Evolutionary conservation across 2,797 vertebrate genomes (phyloP).

Genomic region (Enteromius unitaeniatus): DNA sequence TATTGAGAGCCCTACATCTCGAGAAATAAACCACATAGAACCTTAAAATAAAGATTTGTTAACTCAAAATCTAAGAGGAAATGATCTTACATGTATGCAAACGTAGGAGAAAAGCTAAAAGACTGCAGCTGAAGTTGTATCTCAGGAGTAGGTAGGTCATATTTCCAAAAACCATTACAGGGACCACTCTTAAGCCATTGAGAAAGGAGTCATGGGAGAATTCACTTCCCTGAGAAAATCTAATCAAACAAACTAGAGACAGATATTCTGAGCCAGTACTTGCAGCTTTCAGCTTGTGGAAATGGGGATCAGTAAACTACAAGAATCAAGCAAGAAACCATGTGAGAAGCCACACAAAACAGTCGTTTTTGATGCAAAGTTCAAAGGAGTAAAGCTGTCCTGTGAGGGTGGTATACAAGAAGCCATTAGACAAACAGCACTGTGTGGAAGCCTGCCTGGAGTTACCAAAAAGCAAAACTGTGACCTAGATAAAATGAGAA

Average conservation of each 20-base stretch:
- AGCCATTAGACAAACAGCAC: constrained; percentile 1
- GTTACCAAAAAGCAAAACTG: background rate
- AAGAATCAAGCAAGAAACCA: background rate
- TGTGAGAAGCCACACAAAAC: background rate
- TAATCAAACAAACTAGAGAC: background rate
- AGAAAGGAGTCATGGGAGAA: background rate
- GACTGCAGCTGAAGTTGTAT: background rate
- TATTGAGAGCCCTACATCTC: too few relatives aligned
- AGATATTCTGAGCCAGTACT: background rate
- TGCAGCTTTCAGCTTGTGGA: background rate
- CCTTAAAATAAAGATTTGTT: too few relatives aligned
- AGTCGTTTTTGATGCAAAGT: background rate
- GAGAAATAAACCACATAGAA: too few relatives aligned
- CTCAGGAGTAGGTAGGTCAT: background rate
- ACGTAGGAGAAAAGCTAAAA: background rate
- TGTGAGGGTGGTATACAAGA: constrained; percentile 1
- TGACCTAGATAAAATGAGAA: background rate
- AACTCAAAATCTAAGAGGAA: too few relatives aligned
- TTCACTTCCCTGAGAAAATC: background rate
- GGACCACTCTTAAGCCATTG: background rate
- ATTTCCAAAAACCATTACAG: background rate
- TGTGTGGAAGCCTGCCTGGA: constrained; percentile 4
- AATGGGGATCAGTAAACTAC: background rate
- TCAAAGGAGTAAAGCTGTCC: background rate
- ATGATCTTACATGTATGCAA: too few relatives aligned